Evolutionary conservation across 2,113 vertebrate genomes (phyloP).

Genomic region (Pelecanoides urinatrix): DNA sequence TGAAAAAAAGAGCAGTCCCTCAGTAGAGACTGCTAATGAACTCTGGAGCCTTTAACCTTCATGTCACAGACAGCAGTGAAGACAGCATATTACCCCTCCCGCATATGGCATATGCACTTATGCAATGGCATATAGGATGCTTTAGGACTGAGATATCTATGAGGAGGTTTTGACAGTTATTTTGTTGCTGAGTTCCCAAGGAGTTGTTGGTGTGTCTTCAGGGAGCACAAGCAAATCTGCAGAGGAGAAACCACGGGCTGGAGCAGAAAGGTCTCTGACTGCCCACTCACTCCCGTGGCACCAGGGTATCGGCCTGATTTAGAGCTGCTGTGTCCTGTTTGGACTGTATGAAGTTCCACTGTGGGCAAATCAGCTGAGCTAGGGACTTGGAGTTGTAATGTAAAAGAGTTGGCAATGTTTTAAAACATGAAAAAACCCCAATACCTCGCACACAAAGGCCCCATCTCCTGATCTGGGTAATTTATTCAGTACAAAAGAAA

Average conservation of each 20-base stretch:
- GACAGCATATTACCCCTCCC: neutral
- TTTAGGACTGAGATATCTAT: neutral
- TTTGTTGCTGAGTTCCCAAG: neutral
- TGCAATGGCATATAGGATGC: neutral
- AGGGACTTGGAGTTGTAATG: neutral
- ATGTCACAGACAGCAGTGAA: neutral
- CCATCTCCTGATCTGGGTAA: neutral
- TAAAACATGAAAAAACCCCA: neutral
- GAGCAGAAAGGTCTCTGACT: neutral
- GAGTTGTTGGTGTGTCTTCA: neutral
- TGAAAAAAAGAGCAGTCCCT: neutral
- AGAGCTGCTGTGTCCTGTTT: neutral
- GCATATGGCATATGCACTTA: neutral
- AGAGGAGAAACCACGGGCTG: neutral
- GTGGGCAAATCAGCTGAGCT: neutral
- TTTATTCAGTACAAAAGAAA: neutral
- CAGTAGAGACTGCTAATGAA: neutral
- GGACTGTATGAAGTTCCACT: neutral
- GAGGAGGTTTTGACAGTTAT: neutral
- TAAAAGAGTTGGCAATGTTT: neutral
- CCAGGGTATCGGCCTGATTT: neutral
- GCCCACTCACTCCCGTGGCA: neutral
- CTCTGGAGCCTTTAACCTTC: neutral
- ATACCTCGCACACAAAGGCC: neutral
- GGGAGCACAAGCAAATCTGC: neutral